Conservation (phyloP, 1,140 invertebrate genomes). For the Lamellibrachia luymesi region DNA sequence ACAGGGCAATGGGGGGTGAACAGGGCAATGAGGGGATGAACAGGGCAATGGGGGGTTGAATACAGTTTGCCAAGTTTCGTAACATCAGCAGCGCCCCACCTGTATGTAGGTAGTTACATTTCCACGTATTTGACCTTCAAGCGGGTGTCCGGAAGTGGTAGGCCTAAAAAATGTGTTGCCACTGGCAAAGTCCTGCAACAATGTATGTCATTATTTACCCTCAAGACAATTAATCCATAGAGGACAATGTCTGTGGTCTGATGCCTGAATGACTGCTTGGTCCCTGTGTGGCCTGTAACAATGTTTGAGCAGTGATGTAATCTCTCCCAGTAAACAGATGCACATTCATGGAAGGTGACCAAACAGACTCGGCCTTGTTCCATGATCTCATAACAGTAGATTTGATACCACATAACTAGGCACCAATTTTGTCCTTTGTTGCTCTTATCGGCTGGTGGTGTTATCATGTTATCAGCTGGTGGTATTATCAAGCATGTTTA, state of each 20-base stretch:
- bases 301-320: neutral
- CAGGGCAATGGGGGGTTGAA: no score
- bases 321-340: neutral
- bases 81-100: no score
- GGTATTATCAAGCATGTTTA: neutral
- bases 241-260: neutral
- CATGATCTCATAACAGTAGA: neutral
- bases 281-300: neutral
- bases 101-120: neutral
- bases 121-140: neutral
- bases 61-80: no score
- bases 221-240: neutral
- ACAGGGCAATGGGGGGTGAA: no score
- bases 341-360: neutral
- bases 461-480: no score
- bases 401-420: neutral
- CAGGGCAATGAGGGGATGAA: no score
- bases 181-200: neutral
- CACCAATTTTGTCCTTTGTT: neutral
- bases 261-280: neutral
- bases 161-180: neutral
- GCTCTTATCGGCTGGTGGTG: neutral
- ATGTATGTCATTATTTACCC: neutral
- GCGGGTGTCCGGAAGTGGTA: neutral
- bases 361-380: neutral